Conservation (phyloP, 2,888 invertebrate species). For the Proisotoma minuta region DNA sequence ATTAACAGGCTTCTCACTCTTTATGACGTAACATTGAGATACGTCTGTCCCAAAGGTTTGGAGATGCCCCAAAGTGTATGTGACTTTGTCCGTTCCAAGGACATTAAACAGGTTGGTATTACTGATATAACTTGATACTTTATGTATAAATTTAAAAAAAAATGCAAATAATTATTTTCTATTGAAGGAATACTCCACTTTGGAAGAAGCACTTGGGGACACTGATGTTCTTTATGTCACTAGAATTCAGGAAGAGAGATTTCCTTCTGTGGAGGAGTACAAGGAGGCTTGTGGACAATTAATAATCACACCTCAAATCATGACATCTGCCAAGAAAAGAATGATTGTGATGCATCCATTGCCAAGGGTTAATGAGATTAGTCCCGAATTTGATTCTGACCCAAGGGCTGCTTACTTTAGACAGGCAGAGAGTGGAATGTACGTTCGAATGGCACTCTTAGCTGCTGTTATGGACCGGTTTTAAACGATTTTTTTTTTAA, state of each 20-base stretch:
- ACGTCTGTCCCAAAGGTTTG: constrained; percentile 72
- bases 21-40: constrained; percentile 87
- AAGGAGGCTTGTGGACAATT: constrained; percentile 77
- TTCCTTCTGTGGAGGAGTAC: constrained; percentile 76
- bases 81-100: constrained; percentile 71
- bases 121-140: no score
- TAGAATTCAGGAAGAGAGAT: constrained; percentile 91
- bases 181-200: constrained; percentile 41
- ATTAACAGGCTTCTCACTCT: constrained; percentile 68
- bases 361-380: constrained; percentile 91
- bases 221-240: constrained; percentile 99
- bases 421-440: constrained; percentile 97
- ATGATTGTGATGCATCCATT: constrained; percentile 98
- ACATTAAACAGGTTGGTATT: constrained; percentile 70
- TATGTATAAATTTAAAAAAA: background rate
- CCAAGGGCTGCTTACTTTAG: constrained; percentile 97
- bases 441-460: constrained; percentile 94
- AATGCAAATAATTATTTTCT: no score
- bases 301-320: constrained; percentile 87
- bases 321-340: constrained; percentile 87
- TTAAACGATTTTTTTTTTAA: no score
- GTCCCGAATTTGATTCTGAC: constrained; percentile 89
- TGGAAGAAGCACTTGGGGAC: constrained; percentile 82
- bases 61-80: constrained; percentile 86
- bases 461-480: constrained; percentile 75